These are phyloP conservation scores for Brenthis hecate DNA, from an alignment of 2,888 invertebrate genomes.

Conservation along the genomic window DNA sequence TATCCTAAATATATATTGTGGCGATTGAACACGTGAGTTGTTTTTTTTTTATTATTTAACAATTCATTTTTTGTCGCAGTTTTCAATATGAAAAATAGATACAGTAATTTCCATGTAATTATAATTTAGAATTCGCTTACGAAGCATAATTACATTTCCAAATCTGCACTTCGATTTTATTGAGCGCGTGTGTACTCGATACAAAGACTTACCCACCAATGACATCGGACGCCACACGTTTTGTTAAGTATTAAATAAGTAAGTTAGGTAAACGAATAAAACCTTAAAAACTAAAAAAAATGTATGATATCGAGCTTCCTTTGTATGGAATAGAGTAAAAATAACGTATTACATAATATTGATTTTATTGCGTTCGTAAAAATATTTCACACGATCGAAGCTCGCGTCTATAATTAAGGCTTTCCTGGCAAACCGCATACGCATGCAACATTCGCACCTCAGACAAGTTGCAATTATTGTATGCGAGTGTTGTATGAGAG, in stretches of 20 bases:
- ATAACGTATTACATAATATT: slow-evolving; percentile 38
- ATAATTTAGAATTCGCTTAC: slow-evolving; percentile 44
- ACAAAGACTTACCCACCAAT: slow-evolving; percentile 79
- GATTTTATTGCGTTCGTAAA: slow-evolving; percentile 49
- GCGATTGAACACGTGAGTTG: slow-evolving; percentile 20
- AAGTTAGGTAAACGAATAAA: slow-evolving; percentile 76
- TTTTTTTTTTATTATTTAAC: slow-evolving; percentile 16
- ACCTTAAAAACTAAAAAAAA: slow-evolving; percentile 63
- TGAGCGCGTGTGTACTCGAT: slow-evolving; percentile 66
- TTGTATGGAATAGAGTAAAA: slow-evolving; percentile 64
- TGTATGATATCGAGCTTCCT: slow-evolving; percentile 65
- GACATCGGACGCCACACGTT: slow-evolving; percentile 78
- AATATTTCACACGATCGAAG: slow-evolving; percentile 68
- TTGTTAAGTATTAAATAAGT: slow-evolving; percentile 80
- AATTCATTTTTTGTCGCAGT: slow-evolving; percentile 17
- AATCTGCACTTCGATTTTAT: slow-evolving; percentile 49
- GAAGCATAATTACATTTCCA: slow-evolving; percentile 50
- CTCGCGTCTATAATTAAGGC: slow-evolving; percentile 70
- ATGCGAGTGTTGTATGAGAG: slow-evolving; percentile 53
- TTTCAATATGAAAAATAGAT: slow-evolving; percentile 17
- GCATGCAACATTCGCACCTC: slow-evolving; percentile 48
- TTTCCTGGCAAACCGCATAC: slow-evolving; percentile 69
- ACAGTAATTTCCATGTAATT: slow-evolving; percentile 36
- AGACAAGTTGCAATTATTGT: slow-evolving; percentile 46
- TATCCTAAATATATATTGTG: slow-evolving; percentile 17